Evolutionary conservation across 2,113 vertebrate species (phyloP).

Genomic region (Colistium nudipinnis): DNA sequence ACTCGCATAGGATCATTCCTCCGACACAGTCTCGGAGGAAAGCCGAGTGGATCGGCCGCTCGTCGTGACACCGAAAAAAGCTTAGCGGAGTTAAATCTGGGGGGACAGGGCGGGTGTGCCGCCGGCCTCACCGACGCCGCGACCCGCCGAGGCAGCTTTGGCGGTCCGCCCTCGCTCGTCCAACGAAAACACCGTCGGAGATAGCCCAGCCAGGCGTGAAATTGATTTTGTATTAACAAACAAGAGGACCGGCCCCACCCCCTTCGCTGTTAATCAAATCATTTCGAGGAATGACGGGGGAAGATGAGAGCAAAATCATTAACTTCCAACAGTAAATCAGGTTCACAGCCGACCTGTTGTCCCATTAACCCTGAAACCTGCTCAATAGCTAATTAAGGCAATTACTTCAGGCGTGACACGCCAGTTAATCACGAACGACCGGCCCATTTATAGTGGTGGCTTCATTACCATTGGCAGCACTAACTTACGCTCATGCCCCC

Average conservation of each 20-base stretch:
- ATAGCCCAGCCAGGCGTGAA: conserved; percentile 93
- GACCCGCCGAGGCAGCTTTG: conserved; percentile 57
- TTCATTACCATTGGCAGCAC: conserved; percentile 80
- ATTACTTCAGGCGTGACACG: conserved; percentile 87
- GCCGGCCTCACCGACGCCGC: conserved; percentile 54
- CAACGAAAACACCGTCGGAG: conserved; percentile 82
- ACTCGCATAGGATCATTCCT: conserved; percentile 62
- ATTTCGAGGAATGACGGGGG: conserved; percentile 90
- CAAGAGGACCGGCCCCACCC: conserved; percentile 89
- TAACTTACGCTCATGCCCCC: conserved; percentile 46
- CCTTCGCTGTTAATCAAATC: conserved; percentile 95
- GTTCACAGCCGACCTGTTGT: conserved; percentile 87
- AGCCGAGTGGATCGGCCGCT: conserved; percentile 48
- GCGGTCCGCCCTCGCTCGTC: conserved; percentile 55
- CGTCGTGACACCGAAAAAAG: conserved; percentile 62
- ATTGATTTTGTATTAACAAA: conserved; percentile 99
- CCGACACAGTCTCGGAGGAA: conserved; percentile 56
- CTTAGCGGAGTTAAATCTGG: conserved; percentile 65
- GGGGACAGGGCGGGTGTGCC: conserved; percentile 54
- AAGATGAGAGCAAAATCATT: conserved; percentile 95
- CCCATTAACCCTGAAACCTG: conserved; percentile 91
- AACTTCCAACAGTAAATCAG: conserved; percentile 92
- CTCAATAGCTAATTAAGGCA: conserved; percentile 95
- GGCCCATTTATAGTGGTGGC: conserved; percentile 78
- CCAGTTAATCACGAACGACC: conserved; percentile 86